Conservation (phyloP, 2,888 invertebrate genomes). For the Diaperis boleti region DNA sequence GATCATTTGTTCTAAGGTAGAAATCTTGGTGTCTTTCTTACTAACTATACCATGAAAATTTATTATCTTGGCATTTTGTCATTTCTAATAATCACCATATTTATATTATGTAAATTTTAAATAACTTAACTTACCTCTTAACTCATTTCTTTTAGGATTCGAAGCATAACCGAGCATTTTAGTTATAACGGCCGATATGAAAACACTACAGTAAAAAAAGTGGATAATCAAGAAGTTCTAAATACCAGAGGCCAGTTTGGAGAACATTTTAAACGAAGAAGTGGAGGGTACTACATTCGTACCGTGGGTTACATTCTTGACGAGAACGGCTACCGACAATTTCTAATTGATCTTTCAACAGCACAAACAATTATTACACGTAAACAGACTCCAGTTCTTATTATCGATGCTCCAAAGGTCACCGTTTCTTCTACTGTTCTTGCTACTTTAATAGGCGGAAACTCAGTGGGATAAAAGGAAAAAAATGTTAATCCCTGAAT, state of each 20-base stretch:
- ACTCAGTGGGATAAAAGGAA: not conserved
- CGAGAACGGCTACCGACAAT: slow-evolving; percentile 14
- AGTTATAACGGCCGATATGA: slow-evolving; percentile 22
- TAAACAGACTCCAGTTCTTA: not conserved
- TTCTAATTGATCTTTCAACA: slow-evolving; percentile 19
- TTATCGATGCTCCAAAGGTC: not conserved
- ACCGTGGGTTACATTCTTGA: slow-evolving; percentile 19
- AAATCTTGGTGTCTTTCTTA: no score
- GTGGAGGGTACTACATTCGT: slow-evolving; percentile 6
- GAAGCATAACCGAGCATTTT: slow-evolving; percentile 9
- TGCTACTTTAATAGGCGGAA: not conserved
- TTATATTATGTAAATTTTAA: no score
- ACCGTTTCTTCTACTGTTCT: not conserved
- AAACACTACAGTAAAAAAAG: not conserved
- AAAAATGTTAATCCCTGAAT: no score
- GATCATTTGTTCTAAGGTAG: no score
- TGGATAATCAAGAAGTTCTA: not conserved
- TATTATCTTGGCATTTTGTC: no score
- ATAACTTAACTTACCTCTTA: no score
- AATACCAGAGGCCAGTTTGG: slow-evolving; percentile 6
- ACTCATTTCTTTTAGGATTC: not conserved
- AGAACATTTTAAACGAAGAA: slow-evolving; percentile 11
- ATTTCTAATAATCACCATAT: no score
- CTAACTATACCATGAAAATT: no score
- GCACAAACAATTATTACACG: not conserved